Conservation (phyloP, 2,888 invertebrate species). For the Ichneumoninae sp. region DNA sequence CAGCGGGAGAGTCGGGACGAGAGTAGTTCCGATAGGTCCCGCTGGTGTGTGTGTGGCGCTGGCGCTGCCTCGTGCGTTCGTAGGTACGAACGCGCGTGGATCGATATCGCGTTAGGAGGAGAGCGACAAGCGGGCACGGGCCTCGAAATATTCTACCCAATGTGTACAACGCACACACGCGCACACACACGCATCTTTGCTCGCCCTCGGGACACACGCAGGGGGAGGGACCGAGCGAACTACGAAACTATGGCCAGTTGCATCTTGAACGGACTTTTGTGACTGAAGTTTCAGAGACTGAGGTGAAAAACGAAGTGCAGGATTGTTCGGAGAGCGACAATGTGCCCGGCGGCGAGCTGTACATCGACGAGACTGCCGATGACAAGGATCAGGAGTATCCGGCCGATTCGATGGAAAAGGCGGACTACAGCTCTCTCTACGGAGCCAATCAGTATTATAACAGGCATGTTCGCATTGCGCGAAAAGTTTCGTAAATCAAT, state of each 20-base stretch:
- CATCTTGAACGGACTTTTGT: conserved; percentile 43
- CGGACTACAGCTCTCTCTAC: conserved; percentile 81
- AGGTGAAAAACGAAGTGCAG: conserved; percentile 83
- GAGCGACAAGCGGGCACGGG: not conserved
- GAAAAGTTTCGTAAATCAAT: not conserved
- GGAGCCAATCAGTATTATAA: conserved; percentile 82
- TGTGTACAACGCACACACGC: not conserved
- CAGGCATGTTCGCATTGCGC: conserved; percentile 72
- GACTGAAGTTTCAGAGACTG: conserved; percentile 77
- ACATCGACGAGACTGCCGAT: conserved; percentile 83
- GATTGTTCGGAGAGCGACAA: conserved; percentile 82
- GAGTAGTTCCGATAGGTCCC: not conserved
- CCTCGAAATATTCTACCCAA: conserved; percentile 20
- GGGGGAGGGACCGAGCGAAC: not conserved
- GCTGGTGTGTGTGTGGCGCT: not conserved
- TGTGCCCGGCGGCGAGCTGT: conserved; percentile 81
- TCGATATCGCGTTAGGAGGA: conserved; percentile 37
- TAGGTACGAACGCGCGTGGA: conserved; percentile 27
- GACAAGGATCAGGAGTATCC: conserved; percentile 83
- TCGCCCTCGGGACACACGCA: no score
- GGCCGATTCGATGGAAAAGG: conserved; percentile 81
- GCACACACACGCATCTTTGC: no score
- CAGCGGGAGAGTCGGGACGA: not conserved
- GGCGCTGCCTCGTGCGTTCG: conserved; percentile 2
- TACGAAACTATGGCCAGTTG: not conserved